A percentile compares a stretch with the other conserved stretches of the same genome.
Conservation (phyloP, 2,797 vertebrate genomes). For the Synanceia verrucosa region DNA sequence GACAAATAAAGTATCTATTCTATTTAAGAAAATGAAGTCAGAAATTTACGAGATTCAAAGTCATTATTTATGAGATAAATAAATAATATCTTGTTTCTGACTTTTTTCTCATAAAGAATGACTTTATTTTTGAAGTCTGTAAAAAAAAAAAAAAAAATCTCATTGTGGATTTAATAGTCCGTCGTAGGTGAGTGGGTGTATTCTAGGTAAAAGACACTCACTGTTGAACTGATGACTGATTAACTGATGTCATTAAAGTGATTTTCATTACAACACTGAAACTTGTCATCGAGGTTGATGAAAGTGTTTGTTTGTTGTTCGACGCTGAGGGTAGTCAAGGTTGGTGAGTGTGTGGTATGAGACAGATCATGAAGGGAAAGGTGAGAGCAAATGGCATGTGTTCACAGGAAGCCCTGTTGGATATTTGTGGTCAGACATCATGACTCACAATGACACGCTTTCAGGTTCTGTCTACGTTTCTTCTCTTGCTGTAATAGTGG, state of each 20-base stretch:
- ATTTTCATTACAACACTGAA: neutral
- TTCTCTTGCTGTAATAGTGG: conserved; percentile 31
- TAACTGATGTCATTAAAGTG: neutral
- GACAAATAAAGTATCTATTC: no score
- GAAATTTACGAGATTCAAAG: no score
- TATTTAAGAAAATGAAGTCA: no score
- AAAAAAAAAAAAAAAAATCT: no score
- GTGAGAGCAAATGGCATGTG: conserved; percentile 16
- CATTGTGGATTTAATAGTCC: no score
- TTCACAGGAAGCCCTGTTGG: neutral
- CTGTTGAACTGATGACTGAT: neutral
- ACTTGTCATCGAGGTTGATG: neutral
- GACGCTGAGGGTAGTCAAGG: neutral
- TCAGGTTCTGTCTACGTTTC: neutral
- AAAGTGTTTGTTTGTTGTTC: neutral
- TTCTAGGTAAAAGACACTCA: neutral
- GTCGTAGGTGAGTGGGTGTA: no score
- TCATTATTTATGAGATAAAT: no score
- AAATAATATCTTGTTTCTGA: no score
- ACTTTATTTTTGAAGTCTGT: no score
- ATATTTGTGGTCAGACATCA: conserved; percentile 23
- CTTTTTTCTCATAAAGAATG: no score
- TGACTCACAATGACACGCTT: conserved; percentile 34
- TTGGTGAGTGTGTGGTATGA: conserved; percentile 3
- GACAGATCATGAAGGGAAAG: neutral